A percentile compares a stretch with the other conserved stretches of the same genome.
phyloP scores from a whole-genome alignment of 2,888 invertebrate species.

The Nephrotoma guestfalica region DNA sequence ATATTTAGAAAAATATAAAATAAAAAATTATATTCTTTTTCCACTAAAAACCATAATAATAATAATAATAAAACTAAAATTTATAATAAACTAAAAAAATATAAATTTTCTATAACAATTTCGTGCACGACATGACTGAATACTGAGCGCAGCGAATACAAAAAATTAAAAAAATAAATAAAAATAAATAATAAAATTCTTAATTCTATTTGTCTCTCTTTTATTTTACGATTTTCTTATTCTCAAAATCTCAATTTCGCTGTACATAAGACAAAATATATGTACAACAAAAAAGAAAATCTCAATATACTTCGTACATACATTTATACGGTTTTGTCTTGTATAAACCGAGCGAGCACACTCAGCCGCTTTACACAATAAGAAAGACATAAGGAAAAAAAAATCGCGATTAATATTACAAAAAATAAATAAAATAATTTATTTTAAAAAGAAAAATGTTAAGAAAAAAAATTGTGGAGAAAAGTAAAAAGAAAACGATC shows the following conservation, averaged over 20 bases:
- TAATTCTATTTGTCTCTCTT: not conserved
- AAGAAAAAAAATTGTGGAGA: not conserved
- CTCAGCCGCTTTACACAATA: not conserved
- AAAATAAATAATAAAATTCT: slow-evolving; percentile 1
- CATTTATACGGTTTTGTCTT: not conserved
- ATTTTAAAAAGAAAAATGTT: not conserved
- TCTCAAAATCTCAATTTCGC: not conserved
- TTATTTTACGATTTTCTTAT: not conserved
- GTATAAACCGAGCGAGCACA: not conserved
- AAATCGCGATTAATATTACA: not conserved
- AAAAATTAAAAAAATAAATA: not conserved
- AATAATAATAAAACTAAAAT: not conserved
- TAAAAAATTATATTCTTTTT: not conserved
- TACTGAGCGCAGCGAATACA: not conserved
- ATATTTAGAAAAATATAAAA: not conserved
- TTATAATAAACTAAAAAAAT: not conserved
- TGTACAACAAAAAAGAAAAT: not conserved
- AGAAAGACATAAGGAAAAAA: not conserved
- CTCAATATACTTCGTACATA: not conserved
- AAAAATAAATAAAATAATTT: not conserved
- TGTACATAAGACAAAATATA: not conserved
- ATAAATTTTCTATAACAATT: slow-evolving; percentile 1
- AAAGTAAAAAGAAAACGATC: not conserved
- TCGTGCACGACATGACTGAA: slow-evolving; percentile 3
- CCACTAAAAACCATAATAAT: not conserved